These are phyloP conservation scores for Kradibia gibbosae DNA, from an alignment of 1,140 invertebrate species.

Conservation along the genomic window DNA sequence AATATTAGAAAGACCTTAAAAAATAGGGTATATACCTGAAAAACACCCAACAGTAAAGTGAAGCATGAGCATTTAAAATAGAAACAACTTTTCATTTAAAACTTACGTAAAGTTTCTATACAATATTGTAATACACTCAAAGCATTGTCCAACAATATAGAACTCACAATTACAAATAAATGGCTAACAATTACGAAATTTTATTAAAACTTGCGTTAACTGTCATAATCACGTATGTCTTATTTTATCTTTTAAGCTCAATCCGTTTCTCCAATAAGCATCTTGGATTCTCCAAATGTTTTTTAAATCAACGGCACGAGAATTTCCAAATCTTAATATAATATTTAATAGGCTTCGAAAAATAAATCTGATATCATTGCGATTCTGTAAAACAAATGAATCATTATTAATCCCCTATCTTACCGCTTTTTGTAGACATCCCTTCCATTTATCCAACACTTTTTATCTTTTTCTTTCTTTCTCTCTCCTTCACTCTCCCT, in stretches of 20 bases:
- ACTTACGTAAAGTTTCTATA: too few species aligned
- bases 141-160: not conserved
- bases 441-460: not conserved
- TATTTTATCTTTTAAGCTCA: not conserved
- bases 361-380: conserved; percentile 7
- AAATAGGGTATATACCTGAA: too few species aligned
- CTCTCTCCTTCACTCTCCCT: not conserved
- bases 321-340: conserved; percentile 1
- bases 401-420: conserved; percentile 27
- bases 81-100: too few species aligned
- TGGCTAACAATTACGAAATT: not conserved
- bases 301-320: not conserved
- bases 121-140: too few species aligned
- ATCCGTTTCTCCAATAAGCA: not conserved
- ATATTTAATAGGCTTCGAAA: not conserved
- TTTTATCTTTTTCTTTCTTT: not conserved
- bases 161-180: not conserved
- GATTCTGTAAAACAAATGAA: conserved; percentile 12
- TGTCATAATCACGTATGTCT: not conserved
- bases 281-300: not conserved
- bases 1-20: too few species aligned
- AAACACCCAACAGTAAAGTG: too few species aligned
- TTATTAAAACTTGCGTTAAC: not conserved
- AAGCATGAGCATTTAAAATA: too few species aligned
- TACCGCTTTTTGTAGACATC: conserved; percentile 33